Evolutionary conservation across 2,888 invertebrate species (phyloP), one percentile per base, ranked within the genome.

Genomic region (Eupithecia dodoneata): DNA sequence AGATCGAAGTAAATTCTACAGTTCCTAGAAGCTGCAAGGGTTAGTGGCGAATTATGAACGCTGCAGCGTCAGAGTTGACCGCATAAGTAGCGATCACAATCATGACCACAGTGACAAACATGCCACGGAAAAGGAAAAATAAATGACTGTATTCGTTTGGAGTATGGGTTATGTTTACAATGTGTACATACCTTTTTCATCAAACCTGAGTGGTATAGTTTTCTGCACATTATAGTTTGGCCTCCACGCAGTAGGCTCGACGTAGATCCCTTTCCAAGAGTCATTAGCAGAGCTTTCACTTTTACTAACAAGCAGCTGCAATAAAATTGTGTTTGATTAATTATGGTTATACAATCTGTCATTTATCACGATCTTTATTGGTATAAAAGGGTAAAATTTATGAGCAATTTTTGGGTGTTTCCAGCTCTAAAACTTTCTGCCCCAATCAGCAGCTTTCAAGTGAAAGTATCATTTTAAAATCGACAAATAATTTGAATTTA

Each of bases 201-300:
- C 94, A 79, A 96, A 94, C 79, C 95, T 95, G n/a, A 98, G 92
- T 67, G 95, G 92, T n/a, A 97, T 92, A 2, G 88, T 91, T 81
- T 96, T 95, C 18, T 92, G 89, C 0, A 96, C 89, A 7, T 95
- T 90, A 84, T 97, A 96, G 90, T 98, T 98, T 0, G 97, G 89
- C 83, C 98, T 95, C 87, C 94, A 95, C 0, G 93, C 87, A 0
- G 85, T 84, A 0, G 93, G 87, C 2, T 88, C 80, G 0, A 95
- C 88, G 2, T 89, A 87, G 63, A 95, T 95, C 42, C 94, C 94
- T 83, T 94, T 94, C 93, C 94, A 93, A 42, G 86, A 84, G 59
- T 92, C 91, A 55, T 89, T 87, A 1, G 87, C 81, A 0, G 84
- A 75, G 45, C 85, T 87, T 44, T 89, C 82, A 10, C 81, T 80